phyloP scores from a whole-genome alignment of 2,888 invertebrate genomes.

The Ophion ventricosus region DNA sequence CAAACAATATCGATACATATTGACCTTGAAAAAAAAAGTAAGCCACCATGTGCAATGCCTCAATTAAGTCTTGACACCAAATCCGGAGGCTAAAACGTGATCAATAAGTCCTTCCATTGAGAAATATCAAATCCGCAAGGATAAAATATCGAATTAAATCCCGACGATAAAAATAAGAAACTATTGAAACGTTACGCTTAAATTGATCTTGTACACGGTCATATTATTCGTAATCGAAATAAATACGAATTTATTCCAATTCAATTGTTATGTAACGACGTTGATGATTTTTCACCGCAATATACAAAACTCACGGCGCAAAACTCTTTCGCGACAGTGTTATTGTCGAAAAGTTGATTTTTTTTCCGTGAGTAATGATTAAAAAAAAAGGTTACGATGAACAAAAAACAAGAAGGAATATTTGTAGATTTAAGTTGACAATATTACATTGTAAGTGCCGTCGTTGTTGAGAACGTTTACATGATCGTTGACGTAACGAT shows the following conservation, averaged over 20 bases:
- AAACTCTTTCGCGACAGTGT: background rate
- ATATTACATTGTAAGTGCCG: background rate
- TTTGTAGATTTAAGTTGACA: background rate
- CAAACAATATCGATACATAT: background rate
- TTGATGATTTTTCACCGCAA: background rate
- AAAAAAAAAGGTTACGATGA: too few species aligned
- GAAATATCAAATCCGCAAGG: background rate
- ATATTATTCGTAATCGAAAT: background rate
- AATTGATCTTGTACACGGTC: background rate
- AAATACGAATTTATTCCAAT: background rate
- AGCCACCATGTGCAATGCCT: background rate
- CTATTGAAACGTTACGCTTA: background rate
- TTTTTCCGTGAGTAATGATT: background rate
- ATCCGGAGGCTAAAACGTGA: background rate
- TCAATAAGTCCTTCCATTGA: background rate
- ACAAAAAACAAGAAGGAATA: background rate
- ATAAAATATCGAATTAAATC: background rate
- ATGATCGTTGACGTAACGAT: constrained; percentile 23
- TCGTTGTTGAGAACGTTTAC: background rate
- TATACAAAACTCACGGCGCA: background rate
- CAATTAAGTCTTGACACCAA: background rate
- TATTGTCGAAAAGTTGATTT: background rate
- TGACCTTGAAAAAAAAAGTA: background rate
- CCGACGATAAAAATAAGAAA: background rate
- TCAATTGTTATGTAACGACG: too few species aligned